Evolutionary conservation across 2,888 invertebrate species (phyloP).

Genomic region (Aleiodes leptofemur): DNA sequence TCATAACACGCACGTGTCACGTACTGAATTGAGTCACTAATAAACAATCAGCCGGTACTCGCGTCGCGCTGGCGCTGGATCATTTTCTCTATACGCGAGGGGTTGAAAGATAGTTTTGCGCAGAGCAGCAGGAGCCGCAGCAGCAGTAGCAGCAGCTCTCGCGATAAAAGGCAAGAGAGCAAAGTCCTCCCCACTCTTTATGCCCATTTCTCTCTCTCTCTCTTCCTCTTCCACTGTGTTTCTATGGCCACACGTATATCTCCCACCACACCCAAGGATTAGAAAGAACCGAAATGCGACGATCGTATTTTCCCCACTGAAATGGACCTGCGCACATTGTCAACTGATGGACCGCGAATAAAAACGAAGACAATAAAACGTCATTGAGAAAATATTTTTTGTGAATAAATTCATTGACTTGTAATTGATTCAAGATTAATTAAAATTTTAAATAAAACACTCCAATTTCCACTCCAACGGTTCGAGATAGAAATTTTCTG

Average conservation of each 20-base stretch:
- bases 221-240: slow-evolving; percentile 6
- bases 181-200: slow-evolving; percentile 3
- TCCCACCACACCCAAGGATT: slow-evolving; percentile 71
- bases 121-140: slow-evolving; percentile 40
- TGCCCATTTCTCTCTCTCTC: background rate
- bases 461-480: too few relatives aligned
- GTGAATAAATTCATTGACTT: background rate
- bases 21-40: slow-evolving; percentile 65
- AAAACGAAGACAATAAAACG: background rate
- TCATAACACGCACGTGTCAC: slow-evolving; percentile 67
- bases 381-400: background rate
- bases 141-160: background rate
- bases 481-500: too few relatives aligned
- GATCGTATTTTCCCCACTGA: slow-evolving; percentile 49
- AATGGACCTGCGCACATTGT: slow-evolving; percentile 52
- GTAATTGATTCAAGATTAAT: background rate
- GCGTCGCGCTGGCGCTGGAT: slow-evolving; percentile 52
- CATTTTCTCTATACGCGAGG: slow-evolving; percentile 35
- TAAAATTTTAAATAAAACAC: too few relatives aligned
- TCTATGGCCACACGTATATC: slow-evolving; percentile 55
- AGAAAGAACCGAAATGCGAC: slow-evolving; percentile 67
- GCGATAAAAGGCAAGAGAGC: slow-evolving; percentile 8
- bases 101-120: slow-evolving; percentile 48
- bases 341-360: slow-evolving; percentile 20
- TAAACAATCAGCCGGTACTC: slow-evolving; percentile 58